Percentiles rank a stretch among this genome's conserved stretches.
phyloP scores from a whole-genome alignment of 1,140 invertebrate genomes.

The Pogonognathellus flavescens region DNA sequence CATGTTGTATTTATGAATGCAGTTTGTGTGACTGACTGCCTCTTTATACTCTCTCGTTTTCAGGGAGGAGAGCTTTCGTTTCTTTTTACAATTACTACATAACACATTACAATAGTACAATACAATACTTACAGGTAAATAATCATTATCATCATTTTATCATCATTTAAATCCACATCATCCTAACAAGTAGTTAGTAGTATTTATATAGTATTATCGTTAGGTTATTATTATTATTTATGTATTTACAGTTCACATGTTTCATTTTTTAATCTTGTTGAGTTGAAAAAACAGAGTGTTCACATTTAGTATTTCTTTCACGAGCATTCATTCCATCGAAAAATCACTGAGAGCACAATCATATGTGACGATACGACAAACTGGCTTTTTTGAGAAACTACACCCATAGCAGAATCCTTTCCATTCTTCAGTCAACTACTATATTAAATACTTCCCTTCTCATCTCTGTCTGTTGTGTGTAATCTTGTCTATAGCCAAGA shows the following conservation, averaged over 20 bases:
- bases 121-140: slow-evolving; percentile 48
- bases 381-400: no score
- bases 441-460: slow-evolving; percentile 44
- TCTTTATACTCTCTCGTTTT: neutral
- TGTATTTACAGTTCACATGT: slow-evolving; percentile 9
- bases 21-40: no score
- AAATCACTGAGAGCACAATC: slow-evolving; percentile 46
- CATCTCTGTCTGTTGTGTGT: neutral
- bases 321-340: slow-evolving; percentile 38
- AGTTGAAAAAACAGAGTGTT: slow-evolving; percentile 40
- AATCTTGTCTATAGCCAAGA: neutral
- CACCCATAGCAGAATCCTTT: neutral
- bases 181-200: slow-evolving; percentile 10
- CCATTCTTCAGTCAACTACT: slow-evolving; percentile 38
- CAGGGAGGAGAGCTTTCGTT: neutral
- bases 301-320: slow-evolving; percentile 11
- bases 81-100: neutral
- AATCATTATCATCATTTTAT: slow-evolving; percentile 26
- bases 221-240: no score
- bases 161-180: slow-evolving; percentile 34
- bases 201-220: no score
- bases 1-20: slow-evolving; percentile 14
- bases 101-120: slow-evolving; percentile 32
- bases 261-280: slow-evolving; percentile 29
- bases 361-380: slow-evolving; percentile 32